Base-by-base conservation (phyloP, 2,888 invertebrate genomes). In the Drosophila emarginata region DNA sequence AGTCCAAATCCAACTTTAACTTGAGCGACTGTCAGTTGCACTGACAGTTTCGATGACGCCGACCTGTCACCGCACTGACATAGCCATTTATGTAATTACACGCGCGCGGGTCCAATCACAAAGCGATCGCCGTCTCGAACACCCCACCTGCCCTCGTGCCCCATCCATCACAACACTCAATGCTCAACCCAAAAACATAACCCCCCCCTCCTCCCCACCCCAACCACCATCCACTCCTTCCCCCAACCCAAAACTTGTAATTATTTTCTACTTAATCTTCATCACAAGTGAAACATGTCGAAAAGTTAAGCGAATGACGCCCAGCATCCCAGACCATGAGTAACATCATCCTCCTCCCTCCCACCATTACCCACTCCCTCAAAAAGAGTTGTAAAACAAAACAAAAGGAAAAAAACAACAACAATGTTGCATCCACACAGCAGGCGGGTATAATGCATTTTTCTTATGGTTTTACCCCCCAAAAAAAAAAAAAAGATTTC, bases 191-290 rank as follows among this genome's bases (percentile, higher is more conserved):
- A 9, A 32, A 32, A 9, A 3, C 5, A 28, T 66, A 36, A 36
- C 36, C 37, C 50, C 32, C 39, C n/a, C n/a, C n/a, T n/a, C n/a
- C n/a, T n/a, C n/a, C n/a, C n/a, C n/a, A n/a, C 15, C 32, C 63
- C 60, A 73, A 53, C 40, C 45, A 40, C n/a, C n/a, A n/a, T n/a
- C n/a, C n/a, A n/a, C n/a, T n/a, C n/a, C n/a, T n/a, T n/a, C n/a
- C n/a, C 15, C 32, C 63, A 64, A 73, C 56, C 40, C 45, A 40
- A 67, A 72, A 67, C 71, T 85, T 82, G 87, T 87, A 87, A 87
- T 87, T 87, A 87, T 87, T 84, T 84, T 87, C 88, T 89, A 87
- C 87, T 87, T 89, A 87, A 87, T 87, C 87, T 87, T 87, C 89
- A 87, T 87, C 89, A 86, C 81, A 81, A 75, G 83, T 73, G 70